Conservation (phyloP, 2,888 invertebrate genomes). For the Microctonus aethiopoides region DNA sequence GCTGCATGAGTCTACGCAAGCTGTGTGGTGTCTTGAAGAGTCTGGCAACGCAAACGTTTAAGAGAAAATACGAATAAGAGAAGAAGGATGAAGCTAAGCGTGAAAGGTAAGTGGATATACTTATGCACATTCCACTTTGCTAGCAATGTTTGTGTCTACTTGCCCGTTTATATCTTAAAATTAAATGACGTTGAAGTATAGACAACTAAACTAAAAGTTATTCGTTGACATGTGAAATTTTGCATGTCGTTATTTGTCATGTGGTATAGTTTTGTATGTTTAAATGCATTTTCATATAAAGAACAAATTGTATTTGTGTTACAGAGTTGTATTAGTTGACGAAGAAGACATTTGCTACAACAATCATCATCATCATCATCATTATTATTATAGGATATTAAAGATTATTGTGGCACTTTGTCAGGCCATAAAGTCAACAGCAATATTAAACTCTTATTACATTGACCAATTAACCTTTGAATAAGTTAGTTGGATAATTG, state of each 20-base stretch:
- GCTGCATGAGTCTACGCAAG: conserved; percentile 30
- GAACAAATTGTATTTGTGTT: not conserved
- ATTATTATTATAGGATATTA: not conserved
- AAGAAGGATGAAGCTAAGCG: not conserved
- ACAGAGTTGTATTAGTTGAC: not conserved
- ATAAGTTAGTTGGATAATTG: not conserved
- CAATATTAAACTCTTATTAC: not conserved
- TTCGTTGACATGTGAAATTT: conserved; percentile 19
- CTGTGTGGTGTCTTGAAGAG: not conserved
- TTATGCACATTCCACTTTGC: conserved; percentile 9
- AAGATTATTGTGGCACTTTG: conserved; percentile 1
- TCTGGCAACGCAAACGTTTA: conserved; percentile 6
- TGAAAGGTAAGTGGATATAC: not conserved
- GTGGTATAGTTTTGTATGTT: no score
- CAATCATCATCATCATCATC: no score
- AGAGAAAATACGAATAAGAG: conserved; percentile 2
- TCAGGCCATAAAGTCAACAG: conserved; percentile 4
- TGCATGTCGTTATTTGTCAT: conserved; percentile 11
- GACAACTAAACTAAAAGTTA: conserved; percentile 1
- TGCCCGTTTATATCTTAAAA: conserved; percentile 1
- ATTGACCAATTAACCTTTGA: not conserved
- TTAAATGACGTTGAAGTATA: conserved; percentile 7
- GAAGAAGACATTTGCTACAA: not conserved
- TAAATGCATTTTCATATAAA: not conserved
- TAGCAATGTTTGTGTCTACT: conserved; percentile 8